These are phyloP conservation scores for Anabas testudineus DNA, from an alignment of 2,797 vertebrate genomes.

Conservation along the genomic window DNA sequence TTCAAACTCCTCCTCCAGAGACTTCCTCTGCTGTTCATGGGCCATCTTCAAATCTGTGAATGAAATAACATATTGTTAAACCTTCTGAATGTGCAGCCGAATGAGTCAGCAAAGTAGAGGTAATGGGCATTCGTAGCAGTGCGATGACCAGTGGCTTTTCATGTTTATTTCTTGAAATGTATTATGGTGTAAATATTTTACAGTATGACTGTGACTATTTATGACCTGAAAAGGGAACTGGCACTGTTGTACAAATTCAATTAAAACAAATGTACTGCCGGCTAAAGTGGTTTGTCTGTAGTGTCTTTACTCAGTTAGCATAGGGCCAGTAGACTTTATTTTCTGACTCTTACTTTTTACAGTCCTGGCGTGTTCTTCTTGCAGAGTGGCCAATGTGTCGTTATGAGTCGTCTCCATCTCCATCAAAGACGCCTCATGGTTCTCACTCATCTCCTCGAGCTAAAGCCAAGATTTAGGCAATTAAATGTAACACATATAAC, in stretches of 20 bases:
- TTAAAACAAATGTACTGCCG: too few relatives aligned
- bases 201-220: too few relatives aligned
- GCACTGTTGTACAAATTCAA: too few relatives aligned
- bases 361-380: slow-evolving; percentile 90
- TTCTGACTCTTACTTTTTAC: slow-evolving; percentile 87
- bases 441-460: slow-evolving; percentile 91
- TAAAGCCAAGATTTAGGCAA: slow-evolving; percentile 62
- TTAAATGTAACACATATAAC: neutral
- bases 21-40: slow-evolving; percentile 93
- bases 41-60: slow-evolving; percentile 88
- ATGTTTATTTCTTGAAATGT: too few relatives aligned
- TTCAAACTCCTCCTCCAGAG: slow-evolving; percentile 92
- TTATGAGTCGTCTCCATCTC: slow-evolving; percentile 89
- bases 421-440: slow-evolving; percentile 85
- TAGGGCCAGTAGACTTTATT: neutral
- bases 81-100: neutral
- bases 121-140: too few relatives aligned
- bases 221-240: too few relatives aligned
- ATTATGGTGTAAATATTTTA: too few relatives aligned
- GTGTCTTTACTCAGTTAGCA: too few relatives aligned
- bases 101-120: too few relatives aligned
- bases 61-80: neutral
- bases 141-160: too few relatives aligned
- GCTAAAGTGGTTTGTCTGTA: too few relatives aligned
- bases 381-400: slow-evolving; percentile 85